Base-by-base conservation (phyloP, 1,140 invertebrate species). In the Drosophila equinoxialis region DNA sequence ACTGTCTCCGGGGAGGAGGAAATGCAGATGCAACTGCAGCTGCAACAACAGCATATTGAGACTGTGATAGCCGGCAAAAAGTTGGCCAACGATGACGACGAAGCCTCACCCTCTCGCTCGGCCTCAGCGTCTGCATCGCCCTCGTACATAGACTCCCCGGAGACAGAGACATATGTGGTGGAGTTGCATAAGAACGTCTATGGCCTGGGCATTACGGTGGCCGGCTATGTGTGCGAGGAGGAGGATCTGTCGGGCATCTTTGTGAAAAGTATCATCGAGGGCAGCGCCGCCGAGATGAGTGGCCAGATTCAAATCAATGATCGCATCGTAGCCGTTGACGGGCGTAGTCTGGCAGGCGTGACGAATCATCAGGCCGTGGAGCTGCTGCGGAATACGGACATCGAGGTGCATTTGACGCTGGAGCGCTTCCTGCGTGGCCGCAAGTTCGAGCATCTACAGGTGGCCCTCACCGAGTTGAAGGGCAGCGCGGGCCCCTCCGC, bases 261-360 rank as follows among this genome's bases (percentile, higher is more conserved):
- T 93, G 97, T 99, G 1, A 99, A 99, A 93, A 98, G 97, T 92
- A 96, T 99, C 63, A 97, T 97, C 76, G 96, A 97, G 91, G 97
- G 97, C 8, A 98, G 97, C 93, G 97, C 97, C 78, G 98, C 98
- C 20, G 96, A 97, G 90, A 93, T 96, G 70, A 97, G 96, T 92
- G 95, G 95, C n/a, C 94, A 96, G 91, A 98, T 99, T 79, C 95
- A 95, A 91, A 94, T 98, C 39, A 98, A 99, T 92, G 98, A 99
- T 93, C 95, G 98, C 85, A 99, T 98, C 71, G 95, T 97, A 65
- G 95, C 96, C 92, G 95, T 98, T 42, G 97, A 98, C 93, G 97
- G 96, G 14, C 93, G 94, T 73, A 95, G 95, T 2, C 93, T 98
- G 60, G 94, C 96, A 57, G 96, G 97, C 26, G 97, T 96, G 87